Evolutionary conservation across 2,888 invertebrate genomes (phyloP), one percentile per base, ranked within the genome.

Genomic region (Meteorus cinctellus): DNA sequence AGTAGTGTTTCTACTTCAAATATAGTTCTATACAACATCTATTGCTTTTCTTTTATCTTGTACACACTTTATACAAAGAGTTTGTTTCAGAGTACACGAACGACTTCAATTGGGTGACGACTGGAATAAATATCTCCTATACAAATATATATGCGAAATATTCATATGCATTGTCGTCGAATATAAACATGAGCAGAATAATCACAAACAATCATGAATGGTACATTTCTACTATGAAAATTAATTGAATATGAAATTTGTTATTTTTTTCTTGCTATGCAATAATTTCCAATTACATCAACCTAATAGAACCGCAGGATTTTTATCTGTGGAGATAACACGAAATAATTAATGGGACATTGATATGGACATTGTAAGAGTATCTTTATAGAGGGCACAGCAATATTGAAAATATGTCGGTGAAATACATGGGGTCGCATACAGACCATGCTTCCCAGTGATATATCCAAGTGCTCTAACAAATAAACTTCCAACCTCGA

Each of bases 401-500:
- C n/a, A 5, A n/a, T 4, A 45, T 48, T 19, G n/a, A 8, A 19
- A 19, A 8, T 19, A 4, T 19, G 8, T 55, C 6, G 8, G 19
- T 24, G 10, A 1, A 19, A 19, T 19, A 55, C 10, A 19, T 8
- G 4, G n/a, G 4, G 48, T 4, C 16, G 5, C n/a, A 4, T 16
- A n/a, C 4, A n/a, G n/a, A 16, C 48, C 16, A 48, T 48, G 48
- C 16, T 48, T 48, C 16, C 16, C 48, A 48, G n/a, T 16, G 48
- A 48, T 4, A 48, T 48, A 48, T 48, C 48, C 48, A 48, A 48
- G 48, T n/a, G 48, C n/a, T 16, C 8, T 8, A 19, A 55, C 19
- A 19, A 62, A 31, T 62, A 62, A 65, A 65, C 12, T 24, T 34
- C 16, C 31, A 65, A 36, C 65, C 19, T 65, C 36, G 41, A 41